Evolutionary conservation across 2,113 vertebrate genomes (phyloP), one percentile per base, ranked within the genome.

Genomic region (Penelope pileata): DNA sequence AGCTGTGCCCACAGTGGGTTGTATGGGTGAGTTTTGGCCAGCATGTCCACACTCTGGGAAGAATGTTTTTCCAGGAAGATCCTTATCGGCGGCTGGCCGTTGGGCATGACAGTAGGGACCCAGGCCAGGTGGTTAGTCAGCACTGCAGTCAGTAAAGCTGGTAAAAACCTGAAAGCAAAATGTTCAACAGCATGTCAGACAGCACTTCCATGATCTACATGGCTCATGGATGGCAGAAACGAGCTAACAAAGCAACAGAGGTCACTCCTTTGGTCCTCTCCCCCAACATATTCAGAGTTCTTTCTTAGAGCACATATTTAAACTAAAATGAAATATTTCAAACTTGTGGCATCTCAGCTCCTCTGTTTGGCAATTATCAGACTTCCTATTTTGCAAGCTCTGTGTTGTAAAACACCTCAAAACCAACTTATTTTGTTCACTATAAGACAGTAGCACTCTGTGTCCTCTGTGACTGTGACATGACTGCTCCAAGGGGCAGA

Each of bases 1-100:
- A 99, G 97, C 93, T 99, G 99, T 66, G 99, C 99, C 99, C 99
- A 99, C 22, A 99, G 98, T 1, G 99, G 99, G 97, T 99, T 99
- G 97, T 99, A 99, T 0, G 99, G 99, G 90, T 99, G 99, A 30
- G 98, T 99, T 96, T 99, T 99, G 76, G 99, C 99, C 98, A 99
- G 98, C 99, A 99, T 98, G 98, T 99, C 99, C 74, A 99, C 99
- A 19, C 99, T 99, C 96, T 99, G 98, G 45, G 99, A 99, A 66
- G 99, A 99, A 98, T 99, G 99, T 91, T 99, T 99, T 97, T 99
- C 99, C 83, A 99, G 98, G 98, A 99, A 99, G 96, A 99, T 99
- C 93, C 99, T 98, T 93, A 99, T 99, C 24, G 99, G 99, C 8
- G 99, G 99, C 56, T 99, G 99, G 64, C 99, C 99, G 38, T 99